phyloP scores from a whole-genome alignment of 2,113 vertebrate genomes.

The Dascyllus trimaculatus region DNA sequence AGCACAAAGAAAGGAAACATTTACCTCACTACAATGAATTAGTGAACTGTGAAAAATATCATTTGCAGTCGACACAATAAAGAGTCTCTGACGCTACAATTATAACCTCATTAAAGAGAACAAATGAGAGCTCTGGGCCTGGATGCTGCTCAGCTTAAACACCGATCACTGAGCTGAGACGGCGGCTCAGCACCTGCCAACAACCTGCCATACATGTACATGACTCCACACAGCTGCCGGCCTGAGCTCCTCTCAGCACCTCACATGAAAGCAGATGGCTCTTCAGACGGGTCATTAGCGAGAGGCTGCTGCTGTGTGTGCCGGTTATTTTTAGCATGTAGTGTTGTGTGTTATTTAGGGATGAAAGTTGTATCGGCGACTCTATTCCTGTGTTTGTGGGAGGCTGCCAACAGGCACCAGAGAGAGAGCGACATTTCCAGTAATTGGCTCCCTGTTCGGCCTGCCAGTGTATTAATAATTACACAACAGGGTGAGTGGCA shows the following conservation, averaged over 20 bases:
- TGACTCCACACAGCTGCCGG: constrained; percentile 48
- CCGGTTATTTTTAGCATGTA: constrained; percentile 69
- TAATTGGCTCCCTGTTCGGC: constrained; percentile 62
- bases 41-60: too few species aligned
- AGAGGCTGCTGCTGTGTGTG: constrained; percentile 38
- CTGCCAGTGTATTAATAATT: constrained; percentile 58
- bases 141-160: constrained; percentile 42
- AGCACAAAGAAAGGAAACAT: too few species aligned
- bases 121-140: too few species aligned
- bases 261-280: constrained; percentile 61
- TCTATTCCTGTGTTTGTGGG: constrained; percentile 44
- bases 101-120: too few species aligned
- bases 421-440: constrained; percentile 48
- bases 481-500: constrained; percentile 30
- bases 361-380: constrained; percentile 53
- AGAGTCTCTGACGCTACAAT: too few species aligned
- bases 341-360: constrained; percentile 68
- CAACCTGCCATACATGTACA: constrained; percentile 52
- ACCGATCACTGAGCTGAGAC: not conserved
- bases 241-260: constrained; percentile 11
- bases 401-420: constrained; percentile 25
- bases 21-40: too few species aligned
- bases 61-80: too few species aligned
- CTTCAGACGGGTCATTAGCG: constrained; percentile 58
- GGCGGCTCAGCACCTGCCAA: constrained; percentile 22